phyloP scores from a whole-genome alignment of 2,797 vertebrate species.

The Premnoplex brunnescens region DNA sequence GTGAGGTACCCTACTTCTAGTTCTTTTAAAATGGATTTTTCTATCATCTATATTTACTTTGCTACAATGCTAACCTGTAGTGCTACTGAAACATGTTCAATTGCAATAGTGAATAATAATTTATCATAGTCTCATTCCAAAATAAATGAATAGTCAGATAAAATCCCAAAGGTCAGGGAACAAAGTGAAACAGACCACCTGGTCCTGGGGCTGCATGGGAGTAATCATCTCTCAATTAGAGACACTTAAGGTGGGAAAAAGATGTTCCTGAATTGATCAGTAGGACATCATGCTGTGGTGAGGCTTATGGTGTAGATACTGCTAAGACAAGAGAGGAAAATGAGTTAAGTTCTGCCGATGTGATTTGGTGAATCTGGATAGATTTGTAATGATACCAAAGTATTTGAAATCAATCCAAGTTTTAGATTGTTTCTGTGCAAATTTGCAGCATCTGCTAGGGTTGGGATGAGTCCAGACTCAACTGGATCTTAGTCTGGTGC shows the following conservation, averaged over 20 bases:
- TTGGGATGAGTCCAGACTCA: slow-evolving; percentile 2
- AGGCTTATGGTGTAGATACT: not conserved
- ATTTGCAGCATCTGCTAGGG: slow-evolving; percentile 33
- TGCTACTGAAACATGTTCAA: not conserved
- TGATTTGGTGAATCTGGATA: not conserved
- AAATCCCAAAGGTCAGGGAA: slow-evolving; percentile 22
- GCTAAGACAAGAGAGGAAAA: not conserved
- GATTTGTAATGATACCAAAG: not conserved
- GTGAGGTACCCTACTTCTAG: not conserved
- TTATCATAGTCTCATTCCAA: slow-evolving; percentile 25
- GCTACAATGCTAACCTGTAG: not conserved
- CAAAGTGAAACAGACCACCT: slow-evolving; percentile 42
- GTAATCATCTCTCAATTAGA: not conserved
- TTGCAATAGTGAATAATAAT: slow-evolving; percentile 32
- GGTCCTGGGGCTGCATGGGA: not conserved
- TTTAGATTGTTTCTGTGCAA: slow-evolving; percentile 44
- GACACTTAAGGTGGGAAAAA: not conserved
- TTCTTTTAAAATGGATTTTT: not conserved
- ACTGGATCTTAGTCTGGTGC: not conserved
- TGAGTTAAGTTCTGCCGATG: not conserved
- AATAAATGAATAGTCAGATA: slow-evolving; percentile 36
- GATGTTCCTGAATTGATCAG: not conserved
- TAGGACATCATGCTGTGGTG: not conserved
- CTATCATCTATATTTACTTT: not conserved
- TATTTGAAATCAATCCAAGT: not conserved